Percentiles rank a stretch among this genome's conserved stretches.
Conservation (phyloP, 2,113 vertebrate genomes). For the Natator depressus region DNA sequence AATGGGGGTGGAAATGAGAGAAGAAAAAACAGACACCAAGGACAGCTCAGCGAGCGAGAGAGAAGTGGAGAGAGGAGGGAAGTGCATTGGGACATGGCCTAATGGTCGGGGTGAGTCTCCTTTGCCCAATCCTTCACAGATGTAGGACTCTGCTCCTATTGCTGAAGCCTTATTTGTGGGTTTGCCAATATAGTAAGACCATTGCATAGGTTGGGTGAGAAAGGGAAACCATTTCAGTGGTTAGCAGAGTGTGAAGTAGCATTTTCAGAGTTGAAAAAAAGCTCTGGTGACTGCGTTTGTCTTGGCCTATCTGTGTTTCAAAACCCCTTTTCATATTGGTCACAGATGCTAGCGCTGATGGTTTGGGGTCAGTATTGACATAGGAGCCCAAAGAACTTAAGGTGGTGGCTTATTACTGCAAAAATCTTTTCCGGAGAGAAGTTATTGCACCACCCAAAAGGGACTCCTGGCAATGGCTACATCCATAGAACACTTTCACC, state of each 20-base stretch:
- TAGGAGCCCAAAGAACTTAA: not conserved
- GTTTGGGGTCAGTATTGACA: not conserved
- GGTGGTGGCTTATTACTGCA: not conserved
- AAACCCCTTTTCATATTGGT: not conserved
- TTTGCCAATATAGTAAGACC: not conserved
- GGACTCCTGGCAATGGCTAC: not conserved
- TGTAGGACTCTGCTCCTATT: not conserved
- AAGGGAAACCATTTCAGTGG: not conserved
- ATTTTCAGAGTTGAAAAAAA: not conserved
- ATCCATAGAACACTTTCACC: not conserved
- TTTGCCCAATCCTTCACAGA: not conserved
- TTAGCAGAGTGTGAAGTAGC: not conserved
- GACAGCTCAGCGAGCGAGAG: not conserved
- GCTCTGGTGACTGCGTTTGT: not conserved
- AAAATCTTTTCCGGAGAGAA: not conserved
- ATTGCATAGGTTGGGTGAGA: not conserved
- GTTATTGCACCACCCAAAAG: not conserved
- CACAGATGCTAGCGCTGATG: not conserved
- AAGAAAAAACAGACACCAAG: not conserved
- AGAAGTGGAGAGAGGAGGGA: not conserved
- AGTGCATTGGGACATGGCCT: not conserved
- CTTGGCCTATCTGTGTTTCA: not conserved
- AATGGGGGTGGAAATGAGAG: not conserved
- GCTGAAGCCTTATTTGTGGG: not conserved
- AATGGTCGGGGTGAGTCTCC: not conserved